These are phyloP conservation scores for Charanyca ferruginea DNA, from an alignment of 2,888 invertebrate genomes.

Conservation along the genomic window DNA sequence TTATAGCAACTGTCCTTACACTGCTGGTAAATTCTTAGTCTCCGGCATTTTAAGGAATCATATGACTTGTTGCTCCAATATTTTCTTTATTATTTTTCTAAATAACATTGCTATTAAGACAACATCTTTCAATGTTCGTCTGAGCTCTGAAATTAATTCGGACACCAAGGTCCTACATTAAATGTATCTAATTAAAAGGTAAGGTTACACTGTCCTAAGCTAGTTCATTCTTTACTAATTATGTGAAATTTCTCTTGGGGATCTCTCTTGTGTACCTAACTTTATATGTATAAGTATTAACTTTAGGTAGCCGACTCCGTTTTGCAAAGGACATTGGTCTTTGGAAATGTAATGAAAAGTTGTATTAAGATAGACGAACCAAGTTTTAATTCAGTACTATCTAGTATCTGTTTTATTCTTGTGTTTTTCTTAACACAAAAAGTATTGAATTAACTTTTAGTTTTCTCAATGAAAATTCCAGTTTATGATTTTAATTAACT, in stretches of 20 bases:
- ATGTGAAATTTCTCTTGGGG: conserved; percentile 48
- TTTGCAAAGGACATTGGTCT: conserved; percentile 13
- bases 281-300: conserved; percentile 10
- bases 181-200: conserved; percentile 60
- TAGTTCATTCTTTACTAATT: conserved; percentile 54
- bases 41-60: no score
- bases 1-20: no score
- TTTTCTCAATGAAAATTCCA: no score
- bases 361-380: not conserved
- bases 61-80: no score
- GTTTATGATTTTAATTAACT: no score
- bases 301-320: not conserved
- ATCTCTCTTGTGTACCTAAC: conserved; percentile 18
- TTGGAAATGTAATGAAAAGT: conserved; percentile 3
- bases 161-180: conserved; percentile 17
- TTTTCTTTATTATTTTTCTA: not conserved
- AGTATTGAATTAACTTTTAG: not conserved
- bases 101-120: not conserved
- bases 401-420: not conserved
- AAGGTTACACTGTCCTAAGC: conserved; percentile 42
- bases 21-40: no score
- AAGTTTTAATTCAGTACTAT: conserved; percentile 15
- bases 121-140: not conserved
- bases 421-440: not conserved
- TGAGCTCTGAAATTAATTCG: conserved; percentile 20